Evolutionary conservation across 1,140 invertebrate genomes (phyloP).

Genomic region (Pectinophora gossypiella): DNA sequence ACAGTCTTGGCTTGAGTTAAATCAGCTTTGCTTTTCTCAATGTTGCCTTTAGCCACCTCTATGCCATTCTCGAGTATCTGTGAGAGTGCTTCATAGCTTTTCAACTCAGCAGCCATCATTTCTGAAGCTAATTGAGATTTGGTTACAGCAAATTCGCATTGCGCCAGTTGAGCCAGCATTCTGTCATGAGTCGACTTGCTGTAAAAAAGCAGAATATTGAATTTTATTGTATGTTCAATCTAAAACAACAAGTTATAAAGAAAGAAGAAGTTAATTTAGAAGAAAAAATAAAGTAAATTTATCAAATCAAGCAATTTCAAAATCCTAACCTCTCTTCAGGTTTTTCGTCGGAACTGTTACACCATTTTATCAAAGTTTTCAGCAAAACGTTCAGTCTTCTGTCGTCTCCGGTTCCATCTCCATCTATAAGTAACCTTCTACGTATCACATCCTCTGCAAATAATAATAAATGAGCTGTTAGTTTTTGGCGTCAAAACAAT

Average conservation of each 20-base stretch:
- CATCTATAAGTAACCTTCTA: conserved; percentile 92
- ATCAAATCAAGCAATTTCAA: too few relatives aligned
- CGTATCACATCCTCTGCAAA: conserved; percentile 94
- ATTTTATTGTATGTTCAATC: too few relatives aligned
- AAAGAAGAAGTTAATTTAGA: too few relatives aligned
- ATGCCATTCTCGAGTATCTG: conserved; percentile 86
- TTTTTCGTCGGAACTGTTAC: conserved; percentile 81
- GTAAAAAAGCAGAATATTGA: too few relatives aligned
- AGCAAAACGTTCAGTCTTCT: conserved; percentile 89
- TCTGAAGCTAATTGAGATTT: conserved; percentile 87
- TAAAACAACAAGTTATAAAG: too few relatives aligned
- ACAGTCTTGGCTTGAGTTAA: conserved; percentile 88
- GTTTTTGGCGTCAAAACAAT: neutral
- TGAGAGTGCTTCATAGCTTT: conserved; percentile 89
- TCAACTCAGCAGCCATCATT: conserved; percentile 90
- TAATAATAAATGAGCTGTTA: neutral
- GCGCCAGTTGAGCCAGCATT: conserved; percentile 87
- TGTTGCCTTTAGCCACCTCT: conserved; percentile 83
- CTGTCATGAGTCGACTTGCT: conserved; percentile 84
- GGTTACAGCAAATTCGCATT: conserved; percentile 91
- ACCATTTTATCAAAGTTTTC: conserved; percentile 94
- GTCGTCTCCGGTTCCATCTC: conserved; percentile 97
- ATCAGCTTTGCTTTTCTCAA: conserved; percentile 84
- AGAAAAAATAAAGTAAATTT: too few relatives aligned
- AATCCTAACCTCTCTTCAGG: conserved; percentile 83